Conservation (phyloP, 2,797 vertebrate genomes). For the Bradypus variegatus region DNA sequence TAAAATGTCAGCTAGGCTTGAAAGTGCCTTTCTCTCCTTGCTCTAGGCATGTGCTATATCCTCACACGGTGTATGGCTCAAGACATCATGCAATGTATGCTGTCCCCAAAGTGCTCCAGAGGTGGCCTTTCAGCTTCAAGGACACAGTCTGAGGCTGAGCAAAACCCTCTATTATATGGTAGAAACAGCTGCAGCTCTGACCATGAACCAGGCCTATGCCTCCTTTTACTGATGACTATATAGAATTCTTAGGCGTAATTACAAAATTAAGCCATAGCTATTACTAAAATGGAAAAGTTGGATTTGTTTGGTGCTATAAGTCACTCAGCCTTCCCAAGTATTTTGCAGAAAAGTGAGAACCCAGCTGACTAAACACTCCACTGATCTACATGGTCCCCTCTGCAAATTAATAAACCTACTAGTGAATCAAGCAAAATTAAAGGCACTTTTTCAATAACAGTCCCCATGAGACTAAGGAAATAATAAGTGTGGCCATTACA, state of each 20-base stretch:
- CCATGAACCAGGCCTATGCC: not conserved
- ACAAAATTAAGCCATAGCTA: not conserved
- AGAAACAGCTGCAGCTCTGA: not conserved
- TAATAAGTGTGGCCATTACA: slow-evolving; percentile 26
- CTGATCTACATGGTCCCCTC: not conserved
- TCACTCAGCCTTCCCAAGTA: not conserved
- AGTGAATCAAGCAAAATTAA: slow-evolving; percentile 1
- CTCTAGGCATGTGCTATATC: not conserved
- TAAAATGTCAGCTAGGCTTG: not conserved
- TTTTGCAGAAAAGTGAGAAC: not conserved
- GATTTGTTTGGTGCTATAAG: not conserved
- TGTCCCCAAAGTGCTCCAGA: not conserved
- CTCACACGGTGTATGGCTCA: rapidly evolving
- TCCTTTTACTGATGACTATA: not conserved
- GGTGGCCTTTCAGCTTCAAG: not conserved
- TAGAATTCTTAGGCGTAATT: not conserved
- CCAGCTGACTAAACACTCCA: not conserved
- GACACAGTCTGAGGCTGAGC: not conserved
- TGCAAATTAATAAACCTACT: not conserved
- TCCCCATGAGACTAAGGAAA: slow-evolving; percentile 30
- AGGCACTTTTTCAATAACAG: slow-evolving; percentile 42
- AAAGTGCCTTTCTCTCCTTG: not conserved
- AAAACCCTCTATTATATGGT: not conserved
- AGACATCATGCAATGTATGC: not conserved
- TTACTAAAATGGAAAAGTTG: not conserved